Conservation (phyloP, 2,113 vertebrate species). For the Empidonax alnorum region DNA sequence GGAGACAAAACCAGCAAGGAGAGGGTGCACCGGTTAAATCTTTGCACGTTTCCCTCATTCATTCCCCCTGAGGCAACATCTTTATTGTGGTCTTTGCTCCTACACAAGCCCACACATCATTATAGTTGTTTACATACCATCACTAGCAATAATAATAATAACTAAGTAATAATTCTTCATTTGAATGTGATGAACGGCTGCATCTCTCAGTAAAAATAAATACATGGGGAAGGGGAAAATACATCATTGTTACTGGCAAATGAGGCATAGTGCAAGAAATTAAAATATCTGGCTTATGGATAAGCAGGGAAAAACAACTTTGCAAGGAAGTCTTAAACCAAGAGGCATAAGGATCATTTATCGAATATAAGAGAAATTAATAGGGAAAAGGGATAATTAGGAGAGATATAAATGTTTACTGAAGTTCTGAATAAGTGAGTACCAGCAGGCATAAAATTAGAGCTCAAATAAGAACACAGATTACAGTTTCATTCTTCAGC, state of each 20-base stretch:
- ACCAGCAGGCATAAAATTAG: conserved; percentile 46
- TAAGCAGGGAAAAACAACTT: neutral
- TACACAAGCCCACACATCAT: conserved; percentile 60
- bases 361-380: conserved; percentile 22
- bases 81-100: conserved; percentile 63
- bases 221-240: conserved; percentile 45
- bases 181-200: conserved; percentile 61
- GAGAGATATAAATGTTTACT: conserved; percentile 47
- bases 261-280: conserved; percentile 66
- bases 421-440: conserved; percentile 36
- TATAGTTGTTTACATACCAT: conserved; percentile 66
- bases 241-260: conserved; percentile 66
- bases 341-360: conserved; percentile 31
- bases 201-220: conserved; percentile 61
- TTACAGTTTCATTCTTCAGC: neutral
- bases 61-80: conserved; percentile 30
- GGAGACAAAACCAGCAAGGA: neutral
- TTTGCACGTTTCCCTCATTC: conserved; percentile 6
- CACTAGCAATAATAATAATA: conserved; percentile 66
- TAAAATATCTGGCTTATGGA: conserved; percentile 43
- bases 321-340: conserved; percentile 25
- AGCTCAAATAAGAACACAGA: neutral
- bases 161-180: conserved; percentile 66
- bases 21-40: conserved; percentile 11
- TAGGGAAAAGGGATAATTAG: conserved; percentile 43